phyloP scores from a whole-genome alignment of 2,888 invertebrate species.

The Drosophila rubida region DNA sequence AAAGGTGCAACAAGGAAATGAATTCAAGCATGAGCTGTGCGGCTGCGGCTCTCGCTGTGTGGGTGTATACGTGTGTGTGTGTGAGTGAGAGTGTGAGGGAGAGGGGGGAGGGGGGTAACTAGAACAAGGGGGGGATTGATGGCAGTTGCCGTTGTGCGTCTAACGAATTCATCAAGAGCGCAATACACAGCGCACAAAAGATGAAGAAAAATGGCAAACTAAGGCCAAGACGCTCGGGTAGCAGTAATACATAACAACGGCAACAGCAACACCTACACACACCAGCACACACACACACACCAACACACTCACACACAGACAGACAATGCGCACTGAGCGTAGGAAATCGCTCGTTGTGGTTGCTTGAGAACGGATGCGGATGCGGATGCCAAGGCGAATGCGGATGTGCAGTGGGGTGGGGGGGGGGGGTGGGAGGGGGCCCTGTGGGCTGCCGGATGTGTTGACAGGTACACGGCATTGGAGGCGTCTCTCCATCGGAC shows the following conservation, averaged over 20 bases:
- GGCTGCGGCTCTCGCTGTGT: constrained; percentile 1
- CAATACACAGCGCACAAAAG: constrained; percentile 53
- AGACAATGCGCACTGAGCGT: background rate
- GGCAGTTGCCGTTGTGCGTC: constrained; percentile 34
- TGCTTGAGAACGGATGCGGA: constrained; percentile 17
- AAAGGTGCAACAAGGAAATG: constrained; percentile 60
- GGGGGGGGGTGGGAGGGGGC: constrained; percentile 3
- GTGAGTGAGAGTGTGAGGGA: background rate
- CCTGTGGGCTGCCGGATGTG: constrained; percentile 30
- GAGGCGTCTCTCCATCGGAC: constrained; percentile 31
- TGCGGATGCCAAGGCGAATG: constrained; percentile 1
- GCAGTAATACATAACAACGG: constrained; percentile 16
- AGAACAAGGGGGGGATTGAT: constrained; percentile 27
- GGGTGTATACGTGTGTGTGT: background rate
- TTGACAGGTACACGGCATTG: constrained; percentile 44
- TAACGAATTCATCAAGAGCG: constrained; percentile 66
- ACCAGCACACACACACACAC: constrained; percentile 4
- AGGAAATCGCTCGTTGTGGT: constrained; percentile 33
- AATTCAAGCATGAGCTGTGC: constrained; percentile 40
- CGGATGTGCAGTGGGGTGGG: background rate
- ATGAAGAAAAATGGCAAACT: constrained; percentile 68
- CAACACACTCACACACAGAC: background rate
- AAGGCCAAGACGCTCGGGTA: constrained; percentile 52
- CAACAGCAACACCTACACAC: constrained; percentile 25
- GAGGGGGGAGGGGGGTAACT: constrained; percentile 10